Conservation (phyloP, 2,888 invertebrate genomes). For the Drosophila pseudotakahashii region DNA sequence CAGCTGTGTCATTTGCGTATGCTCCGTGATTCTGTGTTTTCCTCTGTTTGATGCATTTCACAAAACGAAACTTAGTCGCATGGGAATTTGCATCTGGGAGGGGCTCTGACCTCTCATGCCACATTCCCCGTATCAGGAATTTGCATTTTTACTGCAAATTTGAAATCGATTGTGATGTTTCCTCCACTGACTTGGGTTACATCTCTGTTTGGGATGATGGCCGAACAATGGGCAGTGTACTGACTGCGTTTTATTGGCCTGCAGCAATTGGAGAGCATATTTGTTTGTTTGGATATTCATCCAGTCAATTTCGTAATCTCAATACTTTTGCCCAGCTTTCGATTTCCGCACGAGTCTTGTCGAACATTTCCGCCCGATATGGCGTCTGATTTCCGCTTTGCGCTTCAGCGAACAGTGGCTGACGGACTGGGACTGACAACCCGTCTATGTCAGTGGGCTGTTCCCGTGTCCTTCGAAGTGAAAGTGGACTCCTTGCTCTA, state of each 20-base stretch:
- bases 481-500: constrained; percentile 57
- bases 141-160: constrained; percentile 67
- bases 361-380: constrained; percentile 66
- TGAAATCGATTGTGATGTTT: constrained; percentile 59
- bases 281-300: constrained; percentile 12
- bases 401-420: constrained; percentile 56
- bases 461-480: constrained; percentile 63
- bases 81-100: constrained; percentile 41
- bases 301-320: constrained; percentile 27
- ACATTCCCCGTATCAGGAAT: constrained; percentile 20
- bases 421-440: constrained; percentile 58
- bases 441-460: constrained; percentile 28
- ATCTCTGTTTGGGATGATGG: constrained; percentile 19
- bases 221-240: background rate
- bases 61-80: constrained; percentile 45
- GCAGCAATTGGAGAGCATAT: constrained; percentile 3
- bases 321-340: constrained; percentile 43
- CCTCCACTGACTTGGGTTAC: constrained; percentile 43
- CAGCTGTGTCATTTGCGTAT: constrained; percentile 27
- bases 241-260: constrained; percentile 23
- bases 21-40: constrained; percentile 18
- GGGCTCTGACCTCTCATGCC: constrained; percentile 10
- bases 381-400: constrained; percentile 72
- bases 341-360: constrained; percentile 66
- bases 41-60: constrained; percentile 44